Evolutionary conservation across 2,888 invertebrate species (phyloP).

Genomic region (Synanthedon andrenaeformis): DNA sequence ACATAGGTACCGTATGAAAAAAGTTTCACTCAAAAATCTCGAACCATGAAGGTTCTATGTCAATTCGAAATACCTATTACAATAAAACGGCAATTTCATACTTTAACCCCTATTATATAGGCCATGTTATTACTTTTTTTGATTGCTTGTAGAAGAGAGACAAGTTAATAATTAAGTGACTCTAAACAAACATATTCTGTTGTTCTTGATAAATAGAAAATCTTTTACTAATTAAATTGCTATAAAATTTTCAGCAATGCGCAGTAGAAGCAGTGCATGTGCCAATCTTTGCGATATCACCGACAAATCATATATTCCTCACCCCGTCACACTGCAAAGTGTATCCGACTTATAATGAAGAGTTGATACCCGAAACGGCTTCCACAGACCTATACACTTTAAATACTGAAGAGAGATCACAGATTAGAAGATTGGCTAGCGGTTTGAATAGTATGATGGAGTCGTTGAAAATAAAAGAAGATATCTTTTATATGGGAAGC

Average conservation of each 20-base stretch:
- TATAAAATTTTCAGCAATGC: conserved; percentile 61
- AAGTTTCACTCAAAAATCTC: too few relatives aligned
- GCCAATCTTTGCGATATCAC: conserved; percentile 70
- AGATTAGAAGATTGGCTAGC: conserved; percentile 55
- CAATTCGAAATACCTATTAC: too few relatives aligned
- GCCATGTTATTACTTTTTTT: neutral
- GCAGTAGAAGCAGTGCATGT: conserved; percentile 71
- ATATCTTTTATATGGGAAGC: conserved; percentile 74
- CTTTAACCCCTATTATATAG: too few relatives aligned
- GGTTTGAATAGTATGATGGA: conserved; percentile 67
- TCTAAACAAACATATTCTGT: too few relatives aligned
- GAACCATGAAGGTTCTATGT: too few relatives aligned
- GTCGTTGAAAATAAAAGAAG: conserved; percentile 73
- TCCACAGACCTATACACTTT: conserved; percentile 48
- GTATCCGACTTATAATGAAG: conserved; percentile 64
- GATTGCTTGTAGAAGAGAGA: neutral
- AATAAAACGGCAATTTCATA: too few relatives aligned
- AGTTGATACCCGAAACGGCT: conserved; percentile 32
- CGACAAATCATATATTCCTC: conserved; percentile 72
- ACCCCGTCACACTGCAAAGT: conserved; percentile 71
- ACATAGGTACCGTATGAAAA: too few relatives aligned
- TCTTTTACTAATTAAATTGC: too few relatives aligned
- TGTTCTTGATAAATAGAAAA: too few relatives aligned
- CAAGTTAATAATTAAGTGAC: too few relatives aligned
- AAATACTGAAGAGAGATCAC: conserved; percentile 41